These are phyloP conservation scores for Tauraco hartlaubi DNA, from an alignment of 2,797 vertebrate species.

Conservation along the genomic window DNA sequence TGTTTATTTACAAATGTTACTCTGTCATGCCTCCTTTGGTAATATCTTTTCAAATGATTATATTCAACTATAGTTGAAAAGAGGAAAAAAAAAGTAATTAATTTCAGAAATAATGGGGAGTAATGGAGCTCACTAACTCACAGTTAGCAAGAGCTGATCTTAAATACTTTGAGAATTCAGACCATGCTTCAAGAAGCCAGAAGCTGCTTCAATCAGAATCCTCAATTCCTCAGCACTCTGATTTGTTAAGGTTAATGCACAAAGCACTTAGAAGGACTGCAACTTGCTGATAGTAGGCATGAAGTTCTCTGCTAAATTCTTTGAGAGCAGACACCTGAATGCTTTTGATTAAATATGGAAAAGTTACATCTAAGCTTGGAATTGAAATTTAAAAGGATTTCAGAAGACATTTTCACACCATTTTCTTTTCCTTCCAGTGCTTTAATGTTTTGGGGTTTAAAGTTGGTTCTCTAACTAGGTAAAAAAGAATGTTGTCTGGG, in stretches of 20 bases:
- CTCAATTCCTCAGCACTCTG: neutral
- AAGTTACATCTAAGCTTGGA: conserved; percentile 19
- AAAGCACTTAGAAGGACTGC: conserved; percentile 18
- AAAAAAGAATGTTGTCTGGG: neutral
- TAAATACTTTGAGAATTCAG: neutral
- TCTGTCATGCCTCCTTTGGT: neutral
- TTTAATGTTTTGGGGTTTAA: neutral
- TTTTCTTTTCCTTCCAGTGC: neutral
- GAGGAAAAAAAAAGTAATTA: neutral
- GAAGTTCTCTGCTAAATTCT: neutral
- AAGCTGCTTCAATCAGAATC: neutral
- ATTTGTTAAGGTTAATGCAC: conserved; percentile 18
- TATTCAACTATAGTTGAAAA: neutral
- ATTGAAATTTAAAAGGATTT: conserved; percentile 9
- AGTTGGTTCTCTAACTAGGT: neutral
- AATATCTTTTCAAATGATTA: neutral
- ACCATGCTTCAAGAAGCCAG: neutral
- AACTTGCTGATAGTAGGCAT: conserved; percentile 13
- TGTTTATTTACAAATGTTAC: neutral
- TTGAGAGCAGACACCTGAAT: neutral
- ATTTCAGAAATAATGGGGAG: neutral
- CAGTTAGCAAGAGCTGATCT: neutral
- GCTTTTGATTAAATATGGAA: conserved; percentile 70
- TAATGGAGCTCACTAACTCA: neutral
- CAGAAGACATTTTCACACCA: neutral